Conservation (phyloP, 2,113 vertebrate species). For the Cyprinodon tularosa region DNA sequence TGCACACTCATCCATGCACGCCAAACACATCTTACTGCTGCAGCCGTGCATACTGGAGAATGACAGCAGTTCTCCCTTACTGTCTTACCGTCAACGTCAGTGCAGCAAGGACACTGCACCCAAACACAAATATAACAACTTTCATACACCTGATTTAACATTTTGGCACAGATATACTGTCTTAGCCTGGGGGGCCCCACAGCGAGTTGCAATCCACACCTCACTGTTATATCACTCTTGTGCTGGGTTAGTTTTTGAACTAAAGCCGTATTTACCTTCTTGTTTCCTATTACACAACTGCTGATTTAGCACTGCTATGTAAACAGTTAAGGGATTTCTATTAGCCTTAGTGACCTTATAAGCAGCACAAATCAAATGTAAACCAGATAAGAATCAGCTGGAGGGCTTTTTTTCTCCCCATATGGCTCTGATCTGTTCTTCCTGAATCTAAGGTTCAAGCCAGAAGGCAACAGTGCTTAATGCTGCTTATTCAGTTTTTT, state of each 20-base stretch:
- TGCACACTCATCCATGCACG: slow-evolving; percentile 47
- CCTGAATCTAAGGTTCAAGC: slow-evolving; percentile 63
- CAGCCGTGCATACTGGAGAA: slow-evolving; percentile 5
- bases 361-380: slow-evolving; percentile 70
- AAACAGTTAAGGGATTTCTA: slow-evolving; percentile 61
- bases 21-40: slow-evolving; percentile 25
- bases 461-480: slow-evolving; percentile 36
- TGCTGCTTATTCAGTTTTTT: slow-evolving; percentile 37
- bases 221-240: slow-evolving; percentile 19
- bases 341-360: slow-evolving; percentile 51
- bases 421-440: slow-evolving; percentile 53
- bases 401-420: slow-evolving; percentile 32
- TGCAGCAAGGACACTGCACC: slow-evolving; percentile 2
- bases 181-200: slow-evolving; percentile 13
- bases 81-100: slow-evolving; percentile 62
- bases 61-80: slow-evolving; percentile 8
- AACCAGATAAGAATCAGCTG: slow-evolving; percentile 72
- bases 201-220: slow-evolving; percentile 29
- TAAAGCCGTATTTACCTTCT: slow-evolving; percentile 44
- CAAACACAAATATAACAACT: slow-evolving; percentile 28
- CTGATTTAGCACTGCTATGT: slow-evolving; percentile 61
- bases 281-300: slow-evolving; percentile 58
- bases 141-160: slow-evolving; percentile 44
- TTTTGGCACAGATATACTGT: slow-evolving; percentile 39
- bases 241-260: slow-evolving; percentile 8